Conservation (phyloP, 2,113 vertebrate species). For the Hoplias malabaricus region DNA sequence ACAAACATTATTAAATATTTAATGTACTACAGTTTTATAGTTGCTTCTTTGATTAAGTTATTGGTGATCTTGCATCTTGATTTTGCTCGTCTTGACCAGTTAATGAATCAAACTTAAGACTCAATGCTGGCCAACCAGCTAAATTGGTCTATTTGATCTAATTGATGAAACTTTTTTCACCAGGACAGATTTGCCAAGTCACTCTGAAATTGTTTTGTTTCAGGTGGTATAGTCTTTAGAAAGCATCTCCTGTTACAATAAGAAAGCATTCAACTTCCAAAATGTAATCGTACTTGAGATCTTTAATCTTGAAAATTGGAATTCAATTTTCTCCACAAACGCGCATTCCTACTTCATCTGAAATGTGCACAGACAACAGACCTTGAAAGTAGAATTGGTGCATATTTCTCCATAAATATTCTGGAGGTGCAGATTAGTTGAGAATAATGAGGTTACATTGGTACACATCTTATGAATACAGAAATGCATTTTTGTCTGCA, state of each 20-base stretch:
- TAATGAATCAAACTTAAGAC: too few species aligned
- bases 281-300: background rate
- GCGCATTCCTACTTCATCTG: too few species aligned
- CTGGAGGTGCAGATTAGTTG: background rate
- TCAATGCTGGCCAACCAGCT: too few species aligned
- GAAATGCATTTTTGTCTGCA: background rate
- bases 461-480: background rate
- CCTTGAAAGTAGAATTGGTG: background rate
- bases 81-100: too few species aligned
- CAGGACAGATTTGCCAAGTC: background rate
- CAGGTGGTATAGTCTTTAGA: background rate
- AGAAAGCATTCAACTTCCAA: background rate
- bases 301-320: background rate
- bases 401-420: background rate
- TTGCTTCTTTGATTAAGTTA: too few species aligned
- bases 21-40: too few species aligned
- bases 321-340: background rate
- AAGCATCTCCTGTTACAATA: background rate
- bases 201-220: background rate
- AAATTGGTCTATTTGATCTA: too few species aligned
- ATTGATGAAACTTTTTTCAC: too few species aligned
- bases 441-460: background rate
- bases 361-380: background rate
- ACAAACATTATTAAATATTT: too few species aligned
- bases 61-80: too few species aligned